Evolutionary conservation across 2,113 vertebrate genomes (phyloP), one percentile per base, ranked within the genome.

Genomic region (Rana temporaria): DNA sequence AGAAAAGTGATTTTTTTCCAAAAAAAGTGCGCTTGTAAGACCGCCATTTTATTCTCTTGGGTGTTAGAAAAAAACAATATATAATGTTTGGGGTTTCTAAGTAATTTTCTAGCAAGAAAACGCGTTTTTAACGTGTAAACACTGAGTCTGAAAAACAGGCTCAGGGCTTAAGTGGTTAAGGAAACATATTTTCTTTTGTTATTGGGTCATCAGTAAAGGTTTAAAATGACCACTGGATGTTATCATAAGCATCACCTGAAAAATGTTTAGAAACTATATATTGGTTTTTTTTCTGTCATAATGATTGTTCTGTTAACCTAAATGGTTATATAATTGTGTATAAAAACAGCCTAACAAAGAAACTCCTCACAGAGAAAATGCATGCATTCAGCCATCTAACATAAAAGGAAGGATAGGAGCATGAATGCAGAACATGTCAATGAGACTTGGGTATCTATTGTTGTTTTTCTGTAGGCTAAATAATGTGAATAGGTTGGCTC

Each of bases 391-490:
- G 26, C 34, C 19, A 53, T 72, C 52, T 19, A 15, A 18, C 26
- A 6, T 57, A 34, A 57, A 56, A 32, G 11, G 24, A 72, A 30
- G 7, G 53, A 32, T 72, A 48, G 12, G 52, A 48, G 24, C 22
- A 32, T 57, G 69, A 73, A 73, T 59, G 12, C 53, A 34, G 11
- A 24, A 73, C 16, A 56, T 73, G 26, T 73, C 70, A 73, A 73
- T 57, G 57, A 32, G 18, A 34, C 2, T 73, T 59, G 17, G 18
- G 22, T 22, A 53, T 72, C 53, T 34, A 32, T 73, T 72, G 70
- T 72, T 73, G 12, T 20, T 22, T 57, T 72, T 19, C 26, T 32
- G 53, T 34, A 73, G 55, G 26, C 19, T 55, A 24, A 72, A 72
- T 20, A 57, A 59, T 32, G 24, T 17, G 52, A 73, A 57, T 59